phyloP scores from a whole-genome alignment of 2,888 invertebrate species.

The Orthosia cruda region DNA sequence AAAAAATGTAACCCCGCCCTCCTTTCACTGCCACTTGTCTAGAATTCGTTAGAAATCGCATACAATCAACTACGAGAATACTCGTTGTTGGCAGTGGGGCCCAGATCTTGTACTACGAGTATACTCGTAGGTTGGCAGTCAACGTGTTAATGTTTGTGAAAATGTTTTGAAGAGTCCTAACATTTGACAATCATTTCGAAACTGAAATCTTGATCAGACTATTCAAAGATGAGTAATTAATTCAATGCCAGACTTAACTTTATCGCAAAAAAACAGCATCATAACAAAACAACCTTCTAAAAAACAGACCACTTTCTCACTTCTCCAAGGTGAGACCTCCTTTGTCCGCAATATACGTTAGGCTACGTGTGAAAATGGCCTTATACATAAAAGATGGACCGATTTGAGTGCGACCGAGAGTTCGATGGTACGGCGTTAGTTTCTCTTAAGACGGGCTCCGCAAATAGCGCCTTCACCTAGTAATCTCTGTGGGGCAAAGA shows the following conservation, averaged over 20 bases:
- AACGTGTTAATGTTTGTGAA: too few species aligned
- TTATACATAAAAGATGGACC: slow-evolving; percentile 71
- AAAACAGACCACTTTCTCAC: slow-evolving; percentile 20
- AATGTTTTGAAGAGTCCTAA: neutral
- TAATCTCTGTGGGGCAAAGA: slow-evolving; percentile 52
- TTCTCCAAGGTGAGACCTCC: slow-evolving; percentile 44
- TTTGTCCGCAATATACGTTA: slow-evolving; percentile 56
- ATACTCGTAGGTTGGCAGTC: too few species aligned
- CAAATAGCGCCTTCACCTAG: slow-evolving; percentile 47
- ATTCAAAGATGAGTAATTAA: neutral
- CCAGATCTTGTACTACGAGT: too few species aligned
- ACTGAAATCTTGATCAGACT: neutral
- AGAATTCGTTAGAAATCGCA: too few species aligned
- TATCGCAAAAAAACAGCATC: neutral
- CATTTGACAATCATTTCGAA: too few species aligned
- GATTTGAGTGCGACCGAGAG: slow-evolving; percentile 62
- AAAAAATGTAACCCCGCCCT: too few species aligned
- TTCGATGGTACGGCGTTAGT: slow-evolving; percentile 59
- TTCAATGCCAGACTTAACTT: neutral
- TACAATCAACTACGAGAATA: too few species aligned
- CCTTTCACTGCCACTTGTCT: too few species aligned
- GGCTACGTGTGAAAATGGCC: slow-evolving; percentile 63
- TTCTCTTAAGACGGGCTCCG: slow-evolving; percentile 49
- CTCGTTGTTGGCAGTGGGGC: too few species aligned
- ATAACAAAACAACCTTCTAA: slow-evolving; percentile 12